Evolutionary conservation across 2,113 vertebrate species (phyloP).

Genomic region (Erinaceus europaeus): DNA sequence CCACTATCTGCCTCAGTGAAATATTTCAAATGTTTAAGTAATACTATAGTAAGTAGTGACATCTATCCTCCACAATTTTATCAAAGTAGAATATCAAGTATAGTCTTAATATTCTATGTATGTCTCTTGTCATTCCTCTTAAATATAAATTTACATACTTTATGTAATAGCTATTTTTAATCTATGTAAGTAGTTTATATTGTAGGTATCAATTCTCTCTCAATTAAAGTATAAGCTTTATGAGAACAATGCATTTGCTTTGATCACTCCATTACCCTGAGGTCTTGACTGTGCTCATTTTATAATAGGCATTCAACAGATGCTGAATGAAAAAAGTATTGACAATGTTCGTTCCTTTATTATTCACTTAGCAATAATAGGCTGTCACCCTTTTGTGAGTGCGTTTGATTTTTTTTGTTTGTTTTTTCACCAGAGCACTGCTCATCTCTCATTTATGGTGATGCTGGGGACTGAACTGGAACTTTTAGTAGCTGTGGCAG

Average conservation of each 20-base stretch:
- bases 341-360: background rate
- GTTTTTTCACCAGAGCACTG: too few species aligned
- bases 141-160: too few species aligned
- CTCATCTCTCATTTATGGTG: too few species aligned
- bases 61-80: background rate
- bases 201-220: background rate
- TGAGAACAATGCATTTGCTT: background rate
- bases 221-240: background rate
- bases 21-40: slow-evolving; percentile 32
- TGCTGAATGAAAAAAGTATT: background rate
- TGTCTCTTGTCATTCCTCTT: too few species aligned
- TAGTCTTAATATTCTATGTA: background rate
- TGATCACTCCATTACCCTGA: background rate
- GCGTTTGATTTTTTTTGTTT: too few species aligned
- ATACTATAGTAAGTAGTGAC: background rate
- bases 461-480: too few species aligned
- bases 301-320: background rate
- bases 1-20: background rate
- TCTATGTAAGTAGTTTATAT: background rate
- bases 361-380: background rate
- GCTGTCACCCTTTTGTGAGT: too few species aligned
- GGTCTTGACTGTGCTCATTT: background rate
- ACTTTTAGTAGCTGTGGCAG: too few species aligned
- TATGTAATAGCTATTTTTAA: too few species aligned
- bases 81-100: background rate